Conservation (phyloP, 1,140 invertebrate species). For the Nebria ingens region DNA sequence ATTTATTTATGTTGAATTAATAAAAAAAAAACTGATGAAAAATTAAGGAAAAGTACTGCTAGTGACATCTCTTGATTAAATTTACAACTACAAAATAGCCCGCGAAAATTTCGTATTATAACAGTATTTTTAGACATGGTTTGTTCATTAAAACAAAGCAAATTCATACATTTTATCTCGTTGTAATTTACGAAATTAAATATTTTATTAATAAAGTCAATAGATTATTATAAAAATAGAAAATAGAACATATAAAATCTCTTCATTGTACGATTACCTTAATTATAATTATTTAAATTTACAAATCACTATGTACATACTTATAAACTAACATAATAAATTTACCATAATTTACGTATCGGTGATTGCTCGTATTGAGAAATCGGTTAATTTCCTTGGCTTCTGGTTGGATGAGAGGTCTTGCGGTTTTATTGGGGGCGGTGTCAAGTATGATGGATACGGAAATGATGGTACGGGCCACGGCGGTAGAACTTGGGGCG, state of each 20-base stretch:
- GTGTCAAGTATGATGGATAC: constrained; percentile 6
- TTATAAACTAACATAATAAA: not conserved
- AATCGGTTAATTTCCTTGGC: constrained; percentile 13
- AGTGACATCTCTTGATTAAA: too few relatives aligned
- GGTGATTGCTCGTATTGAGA: constrained; percentile 15
- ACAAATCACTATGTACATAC: not conserved
- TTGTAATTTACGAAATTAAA: too few relatives aligned
- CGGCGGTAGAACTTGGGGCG: not conserved
- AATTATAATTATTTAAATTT: not conserved
- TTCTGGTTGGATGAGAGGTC: constrained; percentile 6
- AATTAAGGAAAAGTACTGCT: too few relatives aligned
- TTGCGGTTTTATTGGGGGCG: constrained; percentile 2
- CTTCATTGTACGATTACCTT: not conserved
- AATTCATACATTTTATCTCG: too few relatives aligned
- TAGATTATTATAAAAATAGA: constrained; percentile 9
- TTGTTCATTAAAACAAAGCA: too few relatives aligned
- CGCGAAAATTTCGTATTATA: too few relatives aligned
- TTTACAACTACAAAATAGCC: too few relatives aligned
- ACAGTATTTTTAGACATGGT: too few relatives aligned
- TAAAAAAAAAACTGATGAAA: too few relatives aligned
- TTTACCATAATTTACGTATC: not conserved
- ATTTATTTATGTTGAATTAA: too few relatives aligned
- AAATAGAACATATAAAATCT: constrained; percentile 5
- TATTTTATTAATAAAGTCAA: constrained; percentile 11
- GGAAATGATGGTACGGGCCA: too few relatives aligned